These are phyloP conservation scores for Megathymus violae DNA, from an alignment of 1,140 invertebrate species.

Conservation along the genomic window DNA sequence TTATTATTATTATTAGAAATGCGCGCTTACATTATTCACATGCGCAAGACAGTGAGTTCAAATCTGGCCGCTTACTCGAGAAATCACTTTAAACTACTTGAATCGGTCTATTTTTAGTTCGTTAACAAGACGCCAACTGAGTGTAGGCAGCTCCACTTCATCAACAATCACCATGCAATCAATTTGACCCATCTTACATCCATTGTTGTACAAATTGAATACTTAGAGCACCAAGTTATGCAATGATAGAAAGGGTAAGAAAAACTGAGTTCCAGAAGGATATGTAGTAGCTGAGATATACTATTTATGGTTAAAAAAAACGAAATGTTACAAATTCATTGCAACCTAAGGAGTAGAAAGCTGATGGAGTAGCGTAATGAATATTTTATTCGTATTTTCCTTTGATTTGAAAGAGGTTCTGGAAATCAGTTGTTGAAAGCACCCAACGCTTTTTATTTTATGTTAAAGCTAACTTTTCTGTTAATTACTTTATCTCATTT, in stretches of 20 bases:
- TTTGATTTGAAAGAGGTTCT: too few species aligned
- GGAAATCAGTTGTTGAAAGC: too few species aligned
- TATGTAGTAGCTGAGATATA: too few species aligned
- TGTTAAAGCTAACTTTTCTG: too few species aligned
- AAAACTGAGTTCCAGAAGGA: too few species aligned
- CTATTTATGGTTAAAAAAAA: too few species aligned
- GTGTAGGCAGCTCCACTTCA: constrained; percentile 43
- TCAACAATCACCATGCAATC: constrained; percentile 65
- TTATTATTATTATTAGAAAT: neutral
- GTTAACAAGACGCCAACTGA: constrained; percentile 43
- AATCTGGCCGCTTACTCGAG: constrained; percentile 12
- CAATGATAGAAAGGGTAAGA: neutral
- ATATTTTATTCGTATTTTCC: too few species aligned
- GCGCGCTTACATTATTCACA: neutral
- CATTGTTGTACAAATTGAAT: constrained; percentile 44
- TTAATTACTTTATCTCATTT: too few species aligned
- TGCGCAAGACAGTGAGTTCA: neutral
- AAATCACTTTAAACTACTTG: constrained; percentile 36
- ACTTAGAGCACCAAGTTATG: neutral
- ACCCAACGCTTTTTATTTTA: too few species aligned
- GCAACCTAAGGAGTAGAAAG: too few species aligned
- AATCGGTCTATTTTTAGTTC: constrained; percentile 53
- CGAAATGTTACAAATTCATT: too few species aligned
- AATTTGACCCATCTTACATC: constrained; percentile 68
- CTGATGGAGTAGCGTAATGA: too few species aligned